These are phyloP conservation scores for Callyntrura sp. DNA, from an alignment of 2,888 invertebrate genomes.

Conservation along the genomic window DNA sequence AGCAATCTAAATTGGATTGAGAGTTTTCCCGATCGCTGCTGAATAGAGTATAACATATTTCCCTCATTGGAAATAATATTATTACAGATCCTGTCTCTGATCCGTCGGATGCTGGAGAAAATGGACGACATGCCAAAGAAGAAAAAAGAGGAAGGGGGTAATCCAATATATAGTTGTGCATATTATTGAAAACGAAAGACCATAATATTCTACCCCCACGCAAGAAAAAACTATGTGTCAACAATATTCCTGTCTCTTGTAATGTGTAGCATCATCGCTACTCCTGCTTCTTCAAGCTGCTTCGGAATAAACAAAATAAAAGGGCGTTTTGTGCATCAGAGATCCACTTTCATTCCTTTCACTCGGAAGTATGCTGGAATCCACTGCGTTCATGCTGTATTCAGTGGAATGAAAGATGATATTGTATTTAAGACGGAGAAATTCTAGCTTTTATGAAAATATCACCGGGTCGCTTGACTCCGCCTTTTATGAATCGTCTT, in stretches of 20 bases:
- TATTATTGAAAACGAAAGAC: neutral
- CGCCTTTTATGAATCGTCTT: no score
- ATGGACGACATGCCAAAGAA: neutral
- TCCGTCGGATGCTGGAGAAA: slow-evolving; percentile 38
- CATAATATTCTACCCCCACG: neutral
- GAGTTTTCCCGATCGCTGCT: slow-evolving; percentile 44
- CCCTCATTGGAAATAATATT: slow-evolving; percentile 60
- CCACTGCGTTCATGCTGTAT: neutral
- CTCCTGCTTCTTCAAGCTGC: neutral
- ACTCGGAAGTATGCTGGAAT: neutral
- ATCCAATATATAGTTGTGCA: neutral
- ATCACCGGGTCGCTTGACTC: no score
- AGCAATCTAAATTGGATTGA: slow-evolving; percentile 61
- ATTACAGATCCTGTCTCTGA: slow-evolving; percentile 47
- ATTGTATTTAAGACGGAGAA: neutral
- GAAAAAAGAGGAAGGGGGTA: slow-evolving; percentile 14
- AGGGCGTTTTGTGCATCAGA: no score
- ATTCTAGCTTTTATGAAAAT: no score
- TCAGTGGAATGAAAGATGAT: neutral
- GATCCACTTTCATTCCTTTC: neutral
- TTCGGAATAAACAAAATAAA: no score
- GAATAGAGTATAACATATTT: slow-evolving; percentile 35
- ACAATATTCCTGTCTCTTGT: no score
- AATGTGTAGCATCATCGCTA: neutral
- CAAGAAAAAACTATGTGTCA: neutral